Evolutionary conservation across 1,140 invertebrate genomes (phyloP), one percentile per base, ranked within the genome.

Genomic region (Aleiodes sp.): DNA sequence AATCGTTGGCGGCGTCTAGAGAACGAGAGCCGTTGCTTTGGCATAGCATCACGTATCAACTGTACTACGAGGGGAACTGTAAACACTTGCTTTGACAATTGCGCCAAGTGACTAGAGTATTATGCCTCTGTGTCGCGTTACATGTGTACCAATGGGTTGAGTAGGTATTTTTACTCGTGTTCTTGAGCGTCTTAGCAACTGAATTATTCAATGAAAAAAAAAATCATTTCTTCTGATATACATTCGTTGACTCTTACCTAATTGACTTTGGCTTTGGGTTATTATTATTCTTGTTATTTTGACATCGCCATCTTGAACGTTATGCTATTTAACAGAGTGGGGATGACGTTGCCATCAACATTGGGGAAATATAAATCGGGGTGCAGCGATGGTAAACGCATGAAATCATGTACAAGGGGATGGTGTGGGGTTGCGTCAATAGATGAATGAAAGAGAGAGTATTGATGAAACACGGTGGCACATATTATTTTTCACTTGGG

Each of bases 71-170:
- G 77, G 80, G 84, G 83, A 82, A 84, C 82, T 75, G 79, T 84
- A 85, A 85, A 85, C 82, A 85, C 81, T 85, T 83, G 81, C 79
- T 74, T 75, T 72, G 80, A 75, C 83, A 84, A 84, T 85, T 85
- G 82, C 77, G 76, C 78, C 80, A 83, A 84, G 81, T 84, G 78
- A 77, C 26, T 24, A 52, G 76, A 80, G 78, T 80, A 76, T 28
- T 61, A 24, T 56, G 19, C 9, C 19, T 64, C 19, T 37, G n/a
- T 35, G 65, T 68, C 57, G 65, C 57, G 31, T 52, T 52, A 16
- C 4, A 10, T 2, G 21, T 16, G 21, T 52, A 52, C 16, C 16
- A 14, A 16, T n/a, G n/a, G 2, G 41, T 46, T 67, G 56, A 33
- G 33, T 60, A 60, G 52, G 56, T 68, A 68, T 68, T 68, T 68